Conservation (phyloP, 2,888 invertebrate species). For the Rhopalosiphum nymphaeae region DNA sequence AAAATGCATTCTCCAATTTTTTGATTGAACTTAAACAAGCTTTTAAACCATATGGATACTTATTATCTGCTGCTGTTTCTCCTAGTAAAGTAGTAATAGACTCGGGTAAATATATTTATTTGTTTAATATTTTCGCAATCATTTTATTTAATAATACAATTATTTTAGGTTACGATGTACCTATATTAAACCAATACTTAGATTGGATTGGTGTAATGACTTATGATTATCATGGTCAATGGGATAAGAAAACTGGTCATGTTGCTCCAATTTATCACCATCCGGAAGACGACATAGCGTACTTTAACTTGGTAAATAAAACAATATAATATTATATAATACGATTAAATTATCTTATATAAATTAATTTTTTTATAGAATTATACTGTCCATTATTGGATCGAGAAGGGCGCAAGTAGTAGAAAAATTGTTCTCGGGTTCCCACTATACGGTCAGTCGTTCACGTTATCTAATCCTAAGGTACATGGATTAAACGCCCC, state of each 20-base stretch:
- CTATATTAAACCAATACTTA: slow-evolving; percentile 79
- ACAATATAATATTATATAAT: background rate
- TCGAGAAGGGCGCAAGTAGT: slow-evolving; percentile 84
- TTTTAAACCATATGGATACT: slow-evolving; percentile 77
- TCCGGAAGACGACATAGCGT: slow-evolving; percentile 84
- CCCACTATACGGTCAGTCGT: slow-evolving; percentile 90
- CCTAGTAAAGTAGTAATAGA: slow-evolving; percentile 91
- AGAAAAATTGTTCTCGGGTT: slow-evolving; percentile 89
- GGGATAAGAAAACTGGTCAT: slow-evolving; percentile 93
- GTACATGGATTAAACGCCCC: slow-evolving; percentile 81
- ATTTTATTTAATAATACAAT: background rate
- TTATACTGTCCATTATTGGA: slow-evolving; percentile 91
- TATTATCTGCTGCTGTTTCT: slow-evolving; percentile 87
- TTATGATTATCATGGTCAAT: slow-evolving; percentile 91
- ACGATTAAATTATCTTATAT: background rate
- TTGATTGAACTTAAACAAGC: slow-evolving; percentile 80
- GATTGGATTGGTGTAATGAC: slow-evolving; percentile 96
- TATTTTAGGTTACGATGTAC: slow-evolving; percentile 80
- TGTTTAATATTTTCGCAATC: background rate
- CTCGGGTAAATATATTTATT: slow-evolving; percentile 72
- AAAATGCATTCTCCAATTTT: slow-evolving; percentile 81
- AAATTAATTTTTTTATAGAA: slow-evolving; percentile 73
- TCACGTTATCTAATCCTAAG: slow-evolving; percentile 75
- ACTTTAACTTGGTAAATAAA: slow-evolving; percentile 81
- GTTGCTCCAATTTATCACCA: slow-evolving; percentile 88